These are phyloP conservation scores for Phortica variegata DNA, from an alignment of 1,140 invertebrate genomes.

Conservation along the genomic window DNA sequence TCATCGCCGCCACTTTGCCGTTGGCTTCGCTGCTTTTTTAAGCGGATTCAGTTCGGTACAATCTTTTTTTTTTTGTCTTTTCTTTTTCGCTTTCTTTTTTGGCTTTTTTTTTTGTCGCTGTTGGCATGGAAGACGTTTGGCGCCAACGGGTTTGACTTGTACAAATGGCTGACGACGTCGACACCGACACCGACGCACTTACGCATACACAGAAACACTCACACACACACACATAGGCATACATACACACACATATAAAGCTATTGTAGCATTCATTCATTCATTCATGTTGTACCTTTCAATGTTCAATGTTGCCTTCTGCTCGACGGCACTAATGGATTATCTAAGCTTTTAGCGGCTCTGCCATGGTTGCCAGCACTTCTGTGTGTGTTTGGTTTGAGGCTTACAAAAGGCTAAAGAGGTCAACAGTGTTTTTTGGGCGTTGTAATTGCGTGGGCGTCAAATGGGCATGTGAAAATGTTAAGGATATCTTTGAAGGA, in stretches of 20 bases:
- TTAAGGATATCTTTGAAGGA: too few species aligned
- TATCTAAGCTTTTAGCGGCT: slow-evolving; percentile 52
- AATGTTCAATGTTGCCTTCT: neutral
- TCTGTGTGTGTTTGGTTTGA: too few species aligned
- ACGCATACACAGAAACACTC: slow-evolving; percentile 5
- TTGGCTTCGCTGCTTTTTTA: too few species aligned
- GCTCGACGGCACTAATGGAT: slow-evolving; percentile 43
- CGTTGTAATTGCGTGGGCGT: too few species aligned
- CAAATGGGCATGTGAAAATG: too few species aligned
- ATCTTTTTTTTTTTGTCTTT: too few species aligned
- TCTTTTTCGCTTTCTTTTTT: slow-evolving; percentile 39
- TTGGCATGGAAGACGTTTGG: slow-evolving; percentile 47
- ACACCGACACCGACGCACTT: too few species aligned
- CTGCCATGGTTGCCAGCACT: slow-evolving; percentile 45
- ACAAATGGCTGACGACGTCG: slow-evolving; percentile 53
- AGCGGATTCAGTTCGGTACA: slow-evolving; percentile 34
- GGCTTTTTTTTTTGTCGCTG: slow-evolving; percentile 36
- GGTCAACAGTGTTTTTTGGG: too few species aligned
- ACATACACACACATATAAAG: neutral
- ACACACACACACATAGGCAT: slow-evolving; percentile 11
- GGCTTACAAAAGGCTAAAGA: too few species aligned
- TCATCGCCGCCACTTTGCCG: too few species aligned
- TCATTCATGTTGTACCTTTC: slow-evolving; percentile 10
- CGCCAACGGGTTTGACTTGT: slow-evolving; percentile 50
- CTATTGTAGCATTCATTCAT: slow-evolving; percentile 19